Percentiles rank a stretch among this genome's conserved stretches.
phyloP scores from a whole-genome alignment of 2,888 invertebrate species.

The Parnassius orleans region DNA sequence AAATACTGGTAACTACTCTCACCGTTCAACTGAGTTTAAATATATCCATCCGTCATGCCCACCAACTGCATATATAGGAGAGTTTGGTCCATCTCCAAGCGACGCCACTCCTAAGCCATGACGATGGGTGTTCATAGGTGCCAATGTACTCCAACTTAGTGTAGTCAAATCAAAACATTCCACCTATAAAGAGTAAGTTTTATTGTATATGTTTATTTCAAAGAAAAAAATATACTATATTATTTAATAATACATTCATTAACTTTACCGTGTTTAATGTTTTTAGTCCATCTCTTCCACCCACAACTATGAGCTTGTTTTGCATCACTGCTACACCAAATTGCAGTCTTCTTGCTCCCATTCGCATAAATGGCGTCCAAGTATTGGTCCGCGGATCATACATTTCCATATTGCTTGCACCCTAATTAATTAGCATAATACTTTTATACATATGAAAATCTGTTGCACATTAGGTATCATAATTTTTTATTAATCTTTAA shows the following conservation, averaged over 20 bases:
- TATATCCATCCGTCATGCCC: slow-evolving; percentile 98
- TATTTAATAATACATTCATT: too few relatives aligned
- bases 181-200: slow-evolving; percentile 60
- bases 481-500: too few relatives aligned
- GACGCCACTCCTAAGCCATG: slow-evolving; percentile 91
- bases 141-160: slow-evolving; percentile 88
- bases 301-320: slow-evolving; percentile 91
- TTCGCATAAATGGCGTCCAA: slow-evolving; percentile 88
- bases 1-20: slow-evolving; percentile 43
- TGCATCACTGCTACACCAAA: slow-evolving; percentile 94
- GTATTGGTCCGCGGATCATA: slow-evolving; percentile 91
- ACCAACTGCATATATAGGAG: slow-evolving; percentile 95
- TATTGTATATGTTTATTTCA: too few relatives aligned
- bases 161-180: slow-evolving; percentile 93
- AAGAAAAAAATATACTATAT: too few relatives aligned
- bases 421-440: slow-evolving; percentile 58
- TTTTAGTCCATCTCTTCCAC: slow-evolving; percentile 95
- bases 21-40: slow-evolving; percentile 92
- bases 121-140: slow-evolving; percentile 94
- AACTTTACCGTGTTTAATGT: slow-evolving; percentile 89
- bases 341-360: slow-evolving; percentile 91
- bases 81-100: slow-evolving; percentile 84
- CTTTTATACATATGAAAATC: background rate
- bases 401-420: slow-evolving; percentile 94
- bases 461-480: too few relatives aligned